Base-by-base conservation (phyloP, 2,888 invertebrate genomes). In the Caenorhabditis sp. region DNA sequence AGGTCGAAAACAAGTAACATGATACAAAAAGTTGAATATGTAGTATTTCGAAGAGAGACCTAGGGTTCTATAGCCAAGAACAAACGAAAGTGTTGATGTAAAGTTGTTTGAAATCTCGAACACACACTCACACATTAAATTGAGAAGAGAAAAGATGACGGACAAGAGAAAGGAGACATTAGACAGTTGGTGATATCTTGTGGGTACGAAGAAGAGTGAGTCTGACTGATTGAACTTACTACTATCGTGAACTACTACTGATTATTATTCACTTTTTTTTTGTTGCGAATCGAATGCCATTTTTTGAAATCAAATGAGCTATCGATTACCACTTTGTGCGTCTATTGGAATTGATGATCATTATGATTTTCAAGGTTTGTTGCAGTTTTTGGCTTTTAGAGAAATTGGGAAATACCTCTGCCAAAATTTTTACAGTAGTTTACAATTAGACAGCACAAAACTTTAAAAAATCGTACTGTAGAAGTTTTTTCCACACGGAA, bases 291-390 rank as follows among this genome's bases (percentile, higher is more conserved):
- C n/a, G 31, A 31, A 6, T 6, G 4, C 4, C 31, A 51, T 51
- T 51, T 51, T 50, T 50, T 8, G 50, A 53, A n/a, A n/a, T n/a
- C n/a, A 55, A 55, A 78, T 78, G 78, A 78, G 78, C 67, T 60
- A 69, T 61, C 73, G 76, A 17, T 67, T 78, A 27, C 78, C 78
- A 8, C 23, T 78, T 19, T 78, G 78, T 65, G 74, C 78, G 51
- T 66, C 78, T 5, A 71, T 78, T 54, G 76, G 74, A 55, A 59
- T 78, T 14, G 78, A 78, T 49, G 68, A 74, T 55, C 70, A 78
- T 37, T 63, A 67, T 63, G 66, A 78, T 66, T 74, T 78, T 49
- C 73, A 73, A 73, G 78, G 78, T 78, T 43, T 3, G 43, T 43
- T 43, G 10, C 21, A 53, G 1, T 24, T 19, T 53, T 51, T 17